Base-by-base conservation (phyloP, 2,113 vertebrate genomes). In the Dasyprocta punctata region DNA sequence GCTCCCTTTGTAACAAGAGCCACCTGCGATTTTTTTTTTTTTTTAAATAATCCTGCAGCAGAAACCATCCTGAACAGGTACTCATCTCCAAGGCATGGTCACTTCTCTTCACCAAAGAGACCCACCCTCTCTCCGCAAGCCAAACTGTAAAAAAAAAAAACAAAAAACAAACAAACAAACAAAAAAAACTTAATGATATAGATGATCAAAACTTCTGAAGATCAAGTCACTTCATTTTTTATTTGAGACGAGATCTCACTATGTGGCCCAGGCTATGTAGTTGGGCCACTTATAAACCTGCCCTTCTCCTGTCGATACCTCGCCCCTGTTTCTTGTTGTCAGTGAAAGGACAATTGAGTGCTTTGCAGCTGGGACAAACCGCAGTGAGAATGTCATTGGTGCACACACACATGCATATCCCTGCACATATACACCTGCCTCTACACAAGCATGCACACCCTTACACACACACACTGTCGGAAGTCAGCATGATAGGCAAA, bases 11-110 rank as follows among this genome's bases (percentile, higher is more conserved):
- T 95, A 97, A 97, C 69, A 54, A 93, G 95, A 97, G 92, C 98
- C 96, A 98, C 94, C 96, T 98, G 97, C 93, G 95, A 89, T 97
- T 97, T 97, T 97, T 97, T 97, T 49, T 98, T 98, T 98, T n/a
- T n/a, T n/a, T n/a, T n/a, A n/a, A n/a, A 89, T 95, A 93, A 84
- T 92, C 78, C 24, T 94, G 90, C 49, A 93, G 65, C 82, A 82
- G 97, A 97, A 98, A 95, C 97, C 93, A 94, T 93, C 92, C 83
- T 96, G 97, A 98, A 97, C 86, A 96, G 90, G 86, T 87, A 98
- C 98, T 98, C 98, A 94, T 47, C 98, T 98, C 92, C 41, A 38
- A 83, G 96, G 67, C 95, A 92, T 75, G 87, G 71, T 93, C 94
- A 97, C 92, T 96, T 54, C 1, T 56, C 96, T 96, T 96, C 90